phyloP scores from a whole-genome alignment of 2,888 invertebrate genomes.

The Athalia cordata region DNA sequence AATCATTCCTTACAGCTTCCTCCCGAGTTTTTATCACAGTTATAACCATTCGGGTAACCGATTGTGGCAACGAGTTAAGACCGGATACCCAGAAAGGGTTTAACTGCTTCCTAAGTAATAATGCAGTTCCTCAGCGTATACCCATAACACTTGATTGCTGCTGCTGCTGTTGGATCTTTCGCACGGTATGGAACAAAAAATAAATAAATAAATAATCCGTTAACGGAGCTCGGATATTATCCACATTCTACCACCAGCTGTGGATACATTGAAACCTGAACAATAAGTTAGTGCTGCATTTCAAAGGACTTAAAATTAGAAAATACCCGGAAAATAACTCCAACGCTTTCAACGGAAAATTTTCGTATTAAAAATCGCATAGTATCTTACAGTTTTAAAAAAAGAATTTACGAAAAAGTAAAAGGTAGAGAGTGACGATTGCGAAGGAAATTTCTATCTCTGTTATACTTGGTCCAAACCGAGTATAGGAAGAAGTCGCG shows the following conservation, averaged over 20 bases:
- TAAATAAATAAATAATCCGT: not conserved
- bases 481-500: not conserved
- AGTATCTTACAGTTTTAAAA: no score
- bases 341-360: no score
- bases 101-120: conserved; percentile 44
- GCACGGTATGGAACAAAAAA: conserved; percentile 3
- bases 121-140: conserved; percentile 2
- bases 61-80: conserved; percentile 37
- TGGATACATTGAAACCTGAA: not conserved
- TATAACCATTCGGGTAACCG: conserved; percentile 37
- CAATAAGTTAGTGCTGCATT: no score
- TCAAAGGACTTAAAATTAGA: no score
- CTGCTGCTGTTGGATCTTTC: conserved; percentile 24
- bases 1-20: conserved; percentile 28
- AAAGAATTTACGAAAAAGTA: not conserved
- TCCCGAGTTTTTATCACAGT: conserved; percentile 32
- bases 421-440: not conserved
- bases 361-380: no score
- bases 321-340: no score
- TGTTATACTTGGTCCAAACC: not conserved
- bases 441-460: not conserved
- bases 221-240: not conserved
- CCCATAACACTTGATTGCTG: conserved; percentile 35
- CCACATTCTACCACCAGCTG: not conserved
- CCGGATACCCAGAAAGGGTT: conserved; percentile 44